phyloP scores from a whole-genome alignment of 1,140 invertebrate species.

The Helicoverpa armigera region DNA sequence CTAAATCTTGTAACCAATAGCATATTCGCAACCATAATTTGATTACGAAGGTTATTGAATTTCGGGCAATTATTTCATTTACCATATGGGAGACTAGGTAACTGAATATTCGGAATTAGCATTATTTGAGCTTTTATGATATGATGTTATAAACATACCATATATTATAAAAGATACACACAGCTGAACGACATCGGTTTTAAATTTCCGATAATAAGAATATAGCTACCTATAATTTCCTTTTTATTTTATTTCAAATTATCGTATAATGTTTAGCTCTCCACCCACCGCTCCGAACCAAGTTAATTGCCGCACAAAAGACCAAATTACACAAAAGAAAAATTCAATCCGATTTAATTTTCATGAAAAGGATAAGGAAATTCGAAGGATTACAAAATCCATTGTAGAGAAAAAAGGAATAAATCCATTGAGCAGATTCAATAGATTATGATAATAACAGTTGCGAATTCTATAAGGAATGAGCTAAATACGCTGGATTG shows the following conservation, averaged over 20 bases:
- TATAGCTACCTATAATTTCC: too few relatives aligned
- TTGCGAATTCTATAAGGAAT: conserved; percentile 24
- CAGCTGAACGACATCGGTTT: too few relatives aligned
- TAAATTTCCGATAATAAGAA: too few relatives aligned
- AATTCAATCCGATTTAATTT: conserved; percentile 41
- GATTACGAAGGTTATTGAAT: not conserved
- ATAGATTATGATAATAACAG: conserved; percentile 42
- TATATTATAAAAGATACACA: too few relatives aligned
- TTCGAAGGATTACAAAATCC: conserved; percentile 24
- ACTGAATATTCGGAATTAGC: too few relatives aligned
- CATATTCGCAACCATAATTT: not conserved
- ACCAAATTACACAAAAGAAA: conserved; percentile 38
- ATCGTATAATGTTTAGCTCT: not conserved
- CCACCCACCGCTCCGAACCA: not conserved
- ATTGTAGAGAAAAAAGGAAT: conserved; percentile 30
- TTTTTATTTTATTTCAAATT: too few relatives aligned
- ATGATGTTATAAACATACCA: too few relatives aligned
- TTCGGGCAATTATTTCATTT: not conserved
- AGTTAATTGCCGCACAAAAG: conserved; percentile 17
- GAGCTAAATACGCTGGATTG: not conserved
- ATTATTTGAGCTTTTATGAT: too few relatives aligned
- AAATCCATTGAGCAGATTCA: conserved; percentile 40
- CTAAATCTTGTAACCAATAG: not conserved
- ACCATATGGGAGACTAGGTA: too few relatives aligned
- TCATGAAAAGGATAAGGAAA: conserved; percentile 24